Evolutionary conservation across 2,113 vertebrate species (phyloP), one percentile per base, ranked within the genome.

Genomic region (Salvelinus alpinus): DNA sequence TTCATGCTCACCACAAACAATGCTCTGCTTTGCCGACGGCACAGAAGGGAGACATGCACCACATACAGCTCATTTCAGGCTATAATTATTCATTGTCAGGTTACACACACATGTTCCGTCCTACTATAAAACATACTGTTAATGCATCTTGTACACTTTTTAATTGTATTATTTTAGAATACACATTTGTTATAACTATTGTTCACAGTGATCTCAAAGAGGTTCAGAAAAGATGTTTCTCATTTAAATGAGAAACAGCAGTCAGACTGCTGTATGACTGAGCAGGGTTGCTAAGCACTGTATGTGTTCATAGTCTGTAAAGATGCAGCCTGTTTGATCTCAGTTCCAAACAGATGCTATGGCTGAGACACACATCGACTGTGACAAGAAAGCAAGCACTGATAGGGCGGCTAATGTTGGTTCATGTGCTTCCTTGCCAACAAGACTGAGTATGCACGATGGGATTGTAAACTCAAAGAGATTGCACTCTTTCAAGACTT

Each of bases 1-100:
- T 93, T 94, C 94, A 93, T 95, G 94, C 94, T 93, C 93, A 90
- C 93, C 92, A 91, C 94, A 95, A 94, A 96, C 94, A 96, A 96
- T 95, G 95, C 92, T 90, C 89, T 86, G 93, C 94, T 95, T 94
- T 94, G 92, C 87, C 84, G 71, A 81, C 66, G 84, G n/a, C 90
- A 92, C 84, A 93, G 92, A 93, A 80, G 75, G 73, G 90, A 88
- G 86, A 91, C 86, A 74, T 82, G 81, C 86, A 87, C 78, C 74
- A 85, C 67, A 82, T 77, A 64, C 86, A 84, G 78, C 85, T 86
- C 85, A 74, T 83, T 85, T 88, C 79, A 92, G 88, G 80, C 74
- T 83, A 74, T 81, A 75, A 82, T 83, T 64, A 80, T 20, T n/a
- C 12, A 80, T 79, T 82, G 64, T 29, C n/a, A 12, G 25, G 57